phyloP scores from a whole-genome alignment of 1,140 invertebrate species.

The Bathynomus jamesi region DNA sequence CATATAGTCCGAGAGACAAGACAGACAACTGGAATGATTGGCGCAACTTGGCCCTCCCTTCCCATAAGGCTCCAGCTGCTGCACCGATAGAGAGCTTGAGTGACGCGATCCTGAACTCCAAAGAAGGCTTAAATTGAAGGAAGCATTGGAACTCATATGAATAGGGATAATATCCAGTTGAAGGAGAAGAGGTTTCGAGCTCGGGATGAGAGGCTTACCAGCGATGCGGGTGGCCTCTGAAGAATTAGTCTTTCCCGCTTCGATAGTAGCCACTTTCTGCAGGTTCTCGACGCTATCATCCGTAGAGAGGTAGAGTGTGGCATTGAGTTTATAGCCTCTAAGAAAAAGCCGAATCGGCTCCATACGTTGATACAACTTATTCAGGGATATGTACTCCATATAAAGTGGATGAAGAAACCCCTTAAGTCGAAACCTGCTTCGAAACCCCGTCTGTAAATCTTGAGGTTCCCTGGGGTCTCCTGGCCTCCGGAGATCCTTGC shows the following conservation, averaged over 20 bases:
- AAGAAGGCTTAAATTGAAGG: conserved; percentile 14
- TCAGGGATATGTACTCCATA: conserved; percentile 54
- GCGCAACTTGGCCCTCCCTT: conserved; percentile 59
- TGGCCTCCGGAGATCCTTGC: conserved; percentile 63
- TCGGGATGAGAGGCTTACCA: conserved; percentile 1
- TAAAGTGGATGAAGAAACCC: conserved; percentile 70
- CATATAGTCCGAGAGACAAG: conserved; percentile 75
- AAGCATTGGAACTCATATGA: conserved; percentile 1
- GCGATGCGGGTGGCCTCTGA: background rate
- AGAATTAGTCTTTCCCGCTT: background rate
- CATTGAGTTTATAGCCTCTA: conserved; percentile 37
- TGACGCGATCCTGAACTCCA: conserved; percentile 14
- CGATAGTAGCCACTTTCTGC: conserved; percentile 4
- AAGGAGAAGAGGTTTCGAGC: background rate
- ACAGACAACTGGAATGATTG: conserved; percentile 70
- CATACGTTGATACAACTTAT: conserved; percentile 5
- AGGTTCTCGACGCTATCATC: conserved; percentile 5
- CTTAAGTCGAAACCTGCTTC: conserved; percentile 52
- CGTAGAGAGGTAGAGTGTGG: conserved; percentile 22
- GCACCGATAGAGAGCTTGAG: conserved; percentile 44
- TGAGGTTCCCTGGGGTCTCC: conserved; percentile 55
- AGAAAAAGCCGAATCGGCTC: conserved; percentile 37
- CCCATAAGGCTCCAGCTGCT: conserved; percentile 77
- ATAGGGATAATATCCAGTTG: background rate
- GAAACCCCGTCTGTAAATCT: conserved; percentile 46